These are phyloP conservation scores for Pyrgus malvae DNA, from an alignment of 2,888 invertebrate genomes.

Conservation along the genomic window DNA sequence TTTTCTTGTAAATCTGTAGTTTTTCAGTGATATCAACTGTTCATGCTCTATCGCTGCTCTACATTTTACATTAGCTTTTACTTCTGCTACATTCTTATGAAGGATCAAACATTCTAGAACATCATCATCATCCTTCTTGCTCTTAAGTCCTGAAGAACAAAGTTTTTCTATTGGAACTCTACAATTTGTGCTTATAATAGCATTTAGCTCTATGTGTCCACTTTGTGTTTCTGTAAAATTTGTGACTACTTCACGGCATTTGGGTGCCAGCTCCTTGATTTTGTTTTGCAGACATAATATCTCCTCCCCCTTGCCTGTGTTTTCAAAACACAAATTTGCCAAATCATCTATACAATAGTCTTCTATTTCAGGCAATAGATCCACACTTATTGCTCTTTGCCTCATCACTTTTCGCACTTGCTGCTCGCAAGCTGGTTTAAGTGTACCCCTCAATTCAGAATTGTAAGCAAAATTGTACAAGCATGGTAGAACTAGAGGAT, in stretches of 20 bases:
- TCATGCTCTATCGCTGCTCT: conserved; percentile 97
- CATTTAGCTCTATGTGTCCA: conserved; percentile 94
- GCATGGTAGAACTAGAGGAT: conserved; percentile 94
- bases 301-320: conserved; percentile 94
- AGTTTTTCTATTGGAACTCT: conserved; percentile 88
- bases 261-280: conserved; percentile 84
- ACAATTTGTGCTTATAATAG: conserved; percentile 92
- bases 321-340: conserved; percentile 90
- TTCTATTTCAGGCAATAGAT: conserved; percentile 96
- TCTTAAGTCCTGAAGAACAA: conserved; percentile 86
- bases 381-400: conserved; percentile 94
- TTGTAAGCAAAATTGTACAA: conserved; percentile 89
- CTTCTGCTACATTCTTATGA: conserved; percentile 93
- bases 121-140: conserved; percentile 90
- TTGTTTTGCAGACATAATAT: conserved; percentile 95
- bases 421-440: conserved; percentile 84
- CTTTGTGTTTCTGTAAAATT: conserved; percentile 95
- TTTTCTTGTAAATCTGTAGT: conserved; percentile 95
- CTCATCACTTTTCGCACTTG: conserved; percentile 96
- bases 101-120: conserved; percentile 96
- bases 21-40: conserved; percentile 95
- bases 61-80: conserved; percentile 91
- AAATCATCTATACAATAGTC: conserved; percentile 94
- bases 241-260: conserved; percentile 89
- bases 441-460: conserved; percentile 69